Base-by-base conservation (phyloP, 2,797 vertebrate genomes). In the Spea hammondii region DNA sequence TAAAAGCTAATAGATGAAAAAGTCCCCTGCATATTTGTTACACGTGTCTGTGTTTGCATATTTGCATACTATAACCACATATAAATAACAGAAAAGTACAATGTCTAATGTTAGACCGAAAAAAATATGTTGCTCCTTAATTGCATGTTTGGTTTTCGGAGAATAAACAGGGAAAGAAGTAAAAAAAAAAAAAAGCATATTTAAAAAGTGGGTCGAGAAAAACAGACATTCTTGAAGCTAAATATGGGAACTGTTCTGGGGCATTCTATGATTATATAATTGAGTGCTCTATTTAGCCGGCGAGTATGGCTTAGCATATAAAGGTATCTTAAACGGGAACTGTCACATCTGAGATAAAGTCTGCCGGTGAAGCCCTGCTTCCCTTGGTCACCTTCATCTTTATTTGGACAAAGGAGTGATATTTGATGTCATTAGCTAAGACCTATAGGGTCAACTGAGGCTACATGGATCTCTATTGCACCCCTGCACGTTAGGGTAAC, bases 101-200 rank as follows among this genome's bases (percentile, higher is more conserved):
- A 77, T 77, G 62, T 82, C 80, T 82, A 82, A 81, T 72, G 79
- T 77, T 81, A 81, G 79, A 74, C 50, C 77, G 74, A 76, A 74
- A 75, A 32, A 32, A 82, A 82, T 68, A 82, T 82, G 70, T 82
- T 74, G 65, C 65, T 77, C 66, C 32, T 51, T 73, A 78, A 82
- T 82, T 64, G 74, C 65, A 77, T 62, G 75, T 74, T 82, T 72
- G 75, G 75, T 68, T 77, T 82, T 46, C 32, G 14, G 55, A 75
- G 65, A 82, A 82, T 70, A 70, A 67, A 78, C 65, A 50, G 60
- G 44, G 47, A 60, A 44, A 51, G 74, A 70, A 77, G 77, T 73
- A 50, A 82, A 82, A 82, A 82, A 32, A 32, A 32, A 32, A 32
- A 32, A 32, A 1, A 32, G 32, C 75, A 78, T 53, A 77, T 77